Conservation (phyloP, 2,888 invertebrate species). For the Bibio marci region DNA sequence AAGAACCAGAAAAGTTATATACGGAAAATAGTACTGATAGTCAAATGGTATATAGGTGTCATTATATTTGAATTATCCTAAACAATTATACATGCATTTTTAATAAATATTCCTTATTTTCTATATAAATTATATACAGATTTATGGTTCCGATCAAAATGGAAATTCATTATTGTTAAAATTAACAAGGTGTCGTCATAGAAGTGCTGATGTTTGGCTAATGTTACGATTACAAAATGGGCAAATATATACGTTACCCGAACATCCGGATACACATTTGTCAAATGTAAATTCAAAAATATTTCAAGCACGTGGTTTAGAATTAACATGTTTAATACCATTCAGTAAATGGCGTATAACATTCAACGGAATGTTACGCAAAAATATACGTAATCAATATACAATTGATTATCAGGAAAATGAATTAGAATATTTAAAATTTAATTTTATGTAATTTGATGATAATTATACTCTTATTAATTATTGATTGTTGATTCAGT, state of each 20-base stretch:
- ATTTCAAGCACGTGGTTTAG: conserved; percentile 42
- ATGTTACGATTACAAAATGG: conserved; percentile 30
- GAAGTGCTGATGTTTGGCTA: conserved; percentile 38
- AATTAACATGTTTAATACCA: conserved; percentile 43
- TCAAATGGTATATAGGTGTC: conserved; percentile 11
- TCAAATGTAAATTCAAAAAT: conserved; percentile 28
- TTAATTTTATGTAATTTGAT: conserved; percentile 42
- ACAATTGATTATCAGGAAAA: conserved; percentile 18
- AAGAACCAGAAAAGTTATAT: conserved; percentile 20
- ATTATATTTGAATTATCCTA: background rate
- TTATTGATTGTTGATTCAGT: too few relatives aligned
- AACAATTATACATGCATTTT: background rate
- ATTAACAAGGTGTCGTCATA: conserved; percentile 33
- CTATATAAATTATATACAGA: conserved; percentile 11
- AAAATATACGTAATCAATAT: conserved; percentile 23
- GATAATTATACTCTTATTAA: background rate
- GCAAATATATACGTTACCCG: conserved; percentile 31
- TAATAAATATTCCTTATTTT: background rate
- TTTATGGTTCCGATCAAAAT: conserved; percentile 37
- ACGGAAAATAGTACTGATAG: conserved; percentile 26
- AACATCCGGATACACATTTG: conserved; percentile 35
- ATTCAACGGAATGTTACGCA: conserved; percentile 50
- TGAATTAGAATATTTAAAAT: conserved; percentile 29
- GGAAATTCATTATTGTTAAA: conserved; percentile 37
- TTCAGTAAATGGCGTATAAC: conserved; percentile 41